A percentile compares a stretch with the other conserved stretches of the same genome.
Conservation (phyloP, 2,888 invertebrate species). For the Diplazon laetatorius region DNA sequence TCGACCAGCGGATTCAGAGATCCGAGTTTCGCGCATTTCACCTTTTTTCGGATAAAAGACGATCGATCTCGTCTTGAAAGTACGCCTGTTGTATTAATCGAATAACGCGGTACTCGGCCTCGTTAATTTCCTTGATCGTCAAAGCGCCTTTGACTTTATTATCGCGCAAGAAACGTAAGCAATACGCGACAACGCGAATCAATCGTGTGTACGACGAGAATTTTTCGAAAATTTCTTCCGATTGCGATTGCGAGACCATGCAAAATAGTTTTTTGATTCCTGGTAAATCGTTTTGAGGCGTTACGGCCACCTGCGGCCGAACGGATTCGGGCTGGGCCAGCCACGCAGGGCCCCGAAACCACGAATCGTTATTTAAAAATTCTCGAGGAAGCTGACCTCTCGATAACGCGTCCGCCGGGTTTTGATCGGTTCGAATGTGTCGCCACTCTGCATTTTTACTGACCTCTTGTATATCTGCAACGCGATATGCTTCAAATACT, state of each 20-base stretch:
- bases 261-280: conserved; percentile 41
- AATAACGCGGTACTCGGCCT: conserved; percentile 41
- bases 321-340: conserved; percentile 19
- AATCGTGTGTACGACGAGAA: conserved; percentile 42
- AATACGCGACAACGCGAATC: conserved; percentile 49
- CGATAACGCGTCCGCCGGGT: conserved; percentile 49
- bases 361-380: conserved; percentile 29
- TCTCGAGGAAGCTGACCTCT: conserved; percentile 39
- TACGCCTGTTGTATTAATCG: conserved; percentile 29
- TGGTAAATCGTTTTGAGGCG: conserved; percentile 6
- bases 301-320: conserved; percentile 33
- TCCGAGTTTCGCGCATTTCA: conserved; percentile 50
- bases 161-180: conserved; percentile 29
- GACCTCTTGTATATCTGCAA: conserved; percentile 66
- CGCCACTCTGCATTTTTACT: conserved; percentile 55
- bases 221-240: conserved; percentile 39
- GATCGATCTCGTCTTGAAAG: conserved; percentile 48
- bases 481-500: conserved; percentile 67
- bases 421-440: conserved; percentile 49
- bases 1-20: conserved; percentile 58
- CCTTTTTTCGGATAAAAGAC: conserved; percentile 1
- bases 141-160: conserved; percentile 13
- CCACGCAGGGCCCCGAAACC: conserved; percentile 46
- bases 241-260: conserved; percentile 28
- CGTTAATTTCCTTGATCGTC: conserved; percentile 27